Base-by-base conservation (phyloP, 2,113 vertebrate genomes). In the Hyaena hyaena region DNA sequence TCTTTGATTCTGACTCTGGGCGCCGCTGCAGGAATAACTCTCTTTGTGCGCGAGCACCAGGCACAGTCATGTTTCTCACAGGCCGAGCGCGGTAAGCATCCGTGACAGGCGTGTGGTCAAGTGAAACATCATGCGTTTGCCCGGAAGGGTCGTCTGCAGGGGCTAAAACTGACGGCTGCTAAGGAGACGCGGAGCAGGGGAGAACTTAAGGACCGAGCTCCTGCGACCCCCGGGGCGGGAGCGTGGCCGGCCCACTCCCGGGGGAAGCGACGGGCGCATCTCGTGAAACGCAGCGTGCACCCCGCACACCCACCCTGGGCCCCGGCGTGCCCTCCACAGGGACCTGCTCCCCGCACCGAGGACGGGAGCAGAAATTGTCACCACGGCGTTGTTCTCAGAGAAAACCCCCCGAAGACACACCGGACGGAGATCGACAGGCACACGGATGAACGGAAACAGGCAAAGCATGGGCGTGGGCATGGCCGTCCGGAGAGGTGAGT, bases 251-350 rank as follows among this genome's bases (percentile, higher is more conserved):
- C 23, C 35, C 24, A 2, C 0, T 2, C 1, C 35, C 10, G 0
- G 7, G 4, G 8, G 4, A 35, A 10, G n/a, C 65, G 3, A 7
- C 0, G 0, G 31, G 7, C 1, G 4, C 7, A 17, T 16, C 33
- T 21, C 7, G 5, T 0, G 35, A 45, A 12, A 74, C 0, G 19
- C 65, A 33, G 31, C 9, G 0, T 16, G n/a, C 50, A 2, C 0
- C 2, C 66, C 15, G 65, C 7, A 1, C 3, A 0, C 24, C 1
- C 3, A 0, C 24, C 1, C 45, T 15, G 31, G 71, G 50, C 2
- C 45, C 28, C n/a, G 33, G 10, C 5, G 79, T 5, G 31, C 9
- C 50, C 88, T n/a, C 63, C 23, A 9, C 21, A 31, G 28, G 10
- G 28, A 21, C 39, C 45, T 10, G 9, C 35, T 11, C n/a, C 73